These are phyloP conservation scores for Chiroxiphia lanceolata DNA, from an alignment of 2,797 vertebrate genomes.

Conservation along the genomic window DNA sequence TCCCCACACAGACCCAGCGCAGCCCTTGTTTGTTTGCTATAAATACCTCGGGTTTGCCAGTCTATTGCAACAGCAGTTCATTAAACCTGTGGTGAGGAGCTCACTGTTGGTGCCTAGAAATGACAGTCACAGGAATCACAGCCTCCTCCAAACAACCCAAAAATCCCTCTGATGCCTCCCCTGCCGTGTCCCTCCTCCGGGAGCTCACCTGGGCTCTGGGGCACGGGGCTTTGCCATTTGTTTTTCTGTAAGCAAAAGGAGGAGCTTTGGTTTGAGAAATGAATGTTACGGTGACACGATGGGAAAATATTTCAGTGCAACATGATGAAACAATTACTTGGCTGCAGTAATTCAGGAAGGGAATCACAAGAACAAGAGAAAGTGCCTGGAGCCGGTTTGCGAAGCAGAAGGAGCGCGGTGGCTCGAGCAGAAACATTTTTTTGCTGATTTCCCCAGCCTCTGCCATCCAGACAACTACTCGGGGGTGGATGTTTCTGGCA, in stretches of 20 bases:
- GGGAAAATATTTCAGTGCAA: constrained; percentile 56
- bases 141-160: background rate
- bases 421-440: background rate
- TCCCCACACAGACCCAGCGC: background rate
- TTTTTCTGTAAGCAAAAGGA: background rate
- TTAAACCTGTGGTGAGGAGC: background rate
- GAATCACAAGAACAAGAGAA: constrained; percentile 52
- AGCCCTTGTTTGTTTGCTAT: constrained; percentile 35
- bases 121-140: background rate
- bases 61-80: constrained; percentile 19
- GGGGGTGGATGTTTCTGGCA: background rate
- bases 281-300: constrained; percentile 14
- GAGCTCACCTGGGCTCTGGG: background rate
- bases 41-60: constrained; percentile 37
- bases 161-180: background rate
- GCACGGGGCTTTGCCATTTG: accelerated
- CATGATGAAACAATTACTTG: constrained; percentile 72
- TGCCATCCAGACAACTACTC: background rate
- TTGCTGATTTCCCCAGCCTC: background rate
- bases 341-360: constrained; percentile 60
- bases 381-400: constrained; percentile 36
- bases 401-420: background rate
- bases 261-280: background rate
- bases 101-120: background rate
- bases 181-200: background rate